phyloP scores from a whole-genome alignment of 2,797 vertebrate species.

The Dendrocincla tyrannina region DNA sequence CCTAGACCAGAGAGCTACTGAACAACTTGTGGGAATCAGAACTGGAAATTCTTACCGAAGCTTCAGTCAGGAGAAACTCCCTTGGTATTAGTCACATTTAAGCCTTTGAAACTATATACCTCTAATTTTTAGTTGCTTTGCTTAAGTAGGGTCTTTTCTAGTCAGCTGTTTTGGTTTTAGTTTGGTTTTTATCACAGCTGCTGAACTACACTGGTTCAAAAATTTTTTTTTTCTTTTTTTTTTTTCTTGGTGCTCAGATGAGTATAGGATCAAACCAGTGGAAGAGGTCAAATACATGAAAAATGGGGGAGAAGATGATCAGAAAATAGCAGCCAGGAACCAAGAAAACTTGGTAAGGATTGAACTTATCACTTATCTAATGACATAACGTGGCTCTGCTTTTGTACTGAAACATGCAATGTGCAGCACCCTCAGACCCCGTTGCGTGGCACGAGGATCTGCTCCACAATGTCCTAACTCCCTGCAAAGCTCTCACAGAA shows the following conservation, averaged over 20 bases:
- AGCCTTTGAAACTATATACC: background rate
- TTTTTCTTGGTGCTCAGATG: constrained; percentile 81
- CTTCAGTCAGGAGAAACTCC: background rate
- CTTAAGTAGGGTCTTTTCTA: constrained; percentile 19
- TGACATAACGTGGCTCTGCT: constrained; percentile 32
- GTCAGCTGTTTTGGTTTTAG: constrained; percentile 37
- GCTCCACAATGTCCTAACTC: constrained; percentile 28
- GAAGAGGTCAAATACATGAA: constrained; percentile 99
- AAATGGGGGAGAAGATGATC: constrained; percentile 92
- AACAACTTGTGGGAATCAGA: background rate
- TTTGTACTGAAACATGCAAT: constrained; percentile 35
- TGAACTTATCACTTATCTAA: constrained; percentile 54
- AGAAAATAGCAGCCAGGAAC: constrained; percentile 93
- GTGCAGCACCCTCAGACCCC: background rate
- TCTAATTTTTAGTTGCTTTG: constrained; percentile 26
- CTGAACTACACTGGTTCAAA: constrained; percentile 54
- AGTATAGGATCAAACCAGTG: constrained; percentile 98
- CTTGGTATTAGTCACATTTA: background rate
- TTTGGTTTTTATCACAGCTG: constrained; percentile 11
- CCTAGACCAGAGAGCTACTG: background rate
- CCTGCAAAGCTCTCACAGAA: constrained; percentile 50
- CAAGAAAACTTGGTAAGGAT: constrained; percentile 97
- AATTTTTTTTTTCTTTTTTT: background rate
- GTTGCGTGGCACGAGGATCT: background rate
- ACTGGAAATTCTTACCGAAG: background rate